Evolutionary conservation across 2,888 invertebrate genomes (phyloP).

Genomic region (Leuctra nigra): DNA sequence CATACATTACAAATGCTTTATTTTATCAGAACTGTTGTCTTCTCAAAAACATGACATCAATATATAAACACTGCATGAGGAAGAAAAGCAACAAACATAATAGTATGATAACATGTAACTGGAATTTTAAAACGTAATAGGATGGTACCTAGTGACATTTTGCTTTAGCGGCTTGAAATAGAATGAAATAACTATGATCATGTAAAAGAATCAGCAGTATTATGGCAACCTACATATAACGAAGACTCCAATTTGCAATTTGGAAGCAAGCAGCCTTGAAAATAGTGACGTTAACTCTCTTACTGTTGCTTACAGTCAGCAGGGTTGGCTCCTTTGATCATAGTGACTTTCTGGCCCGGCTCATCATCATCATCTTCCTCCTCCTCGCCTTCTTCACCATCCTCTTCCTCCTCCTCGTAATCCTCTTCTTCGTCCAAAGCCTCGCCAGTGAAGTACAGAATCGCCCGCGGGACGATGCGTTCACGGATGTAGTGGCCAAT

Average conservation of each 20-base stretch:
- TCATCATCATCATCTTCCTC: constrained; percentile 54
- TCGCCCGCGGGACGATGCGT: constrained; percentile 93
- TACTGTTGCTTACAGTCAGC: constrained; percentile 69
- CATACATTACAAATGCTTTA: constrained; percentile 19
- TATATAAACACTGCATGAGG: background rate
- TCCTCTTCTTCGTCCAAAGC: constrained; percentile 60
- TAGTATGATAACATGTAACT: background rate
- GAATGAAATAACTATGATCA: no score
- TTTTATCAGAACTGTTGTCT: background rate
- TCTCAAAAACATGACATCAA: background rate
- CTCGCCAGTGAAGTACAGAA: constrained; percentile 89
- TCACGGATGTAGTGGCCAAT: constrained; percentile 98
- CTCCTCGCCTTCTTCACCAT: constrained; percentile 37
- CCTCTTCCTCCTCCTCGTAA: constrained; percentile 36
- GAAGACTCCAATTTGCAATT: background rate
- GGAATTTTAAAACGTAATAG: background rate
- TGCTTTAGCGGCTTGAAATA: no score
- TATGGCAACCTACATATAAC: no score
- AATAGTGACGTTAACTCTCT: background rate
- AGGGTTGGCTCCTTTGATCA: constrained; percentile 38
- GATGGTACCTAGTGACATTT: no score
- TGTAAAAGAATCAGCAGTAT: no score
- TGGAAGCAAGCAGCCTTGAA: background rate
- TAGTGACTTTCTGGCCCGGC: constrained; percentile 44
- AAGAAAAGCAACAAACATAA: background rate